A percentile compares a stretch with the other conserved stretches of the same genome.
Conservation (phyloP, 2,113 vertebrate genomes). For the Prunella fulvescens region DNA sequence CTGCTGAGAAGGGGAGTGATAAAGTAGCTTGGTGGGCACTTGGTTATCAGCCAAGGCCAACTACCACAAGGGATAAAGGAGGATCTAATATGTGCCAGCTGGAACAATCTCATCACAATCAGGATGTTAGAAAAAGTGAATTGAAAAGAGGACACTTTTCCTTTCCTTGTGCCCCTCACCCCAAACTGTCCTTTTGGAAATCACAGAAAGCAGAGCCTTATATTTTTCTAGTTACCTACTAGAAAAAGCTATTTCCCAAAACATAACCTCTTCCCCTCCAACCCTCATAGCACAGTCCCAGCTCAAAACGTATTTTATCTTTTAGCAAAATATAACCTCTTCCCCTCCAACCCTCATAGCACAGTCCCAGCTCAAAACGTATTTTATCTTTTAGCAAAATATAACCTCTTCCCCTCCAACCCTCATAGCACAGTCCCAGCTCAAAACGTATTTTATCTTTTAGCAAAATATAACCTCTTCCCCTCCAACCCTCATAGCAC, state of each 20-base stretch:
- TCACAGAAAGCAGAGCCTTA: background rate
- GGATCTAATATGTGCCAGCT: background rate
- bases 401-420: too few species aligned
- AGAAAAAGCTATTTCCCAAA: background rate
- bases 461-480: too few species aligned
- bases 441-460: too few species aligned
- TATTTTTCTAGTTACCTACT: background rate
- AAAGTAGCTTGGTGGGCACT: accelerated
- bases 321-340: too few species aligned
- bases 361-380: too few species aligned
- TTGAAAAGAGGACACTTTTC: background rate
- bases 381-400: too few species aligned
- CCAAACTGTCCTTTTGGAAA: background rate
- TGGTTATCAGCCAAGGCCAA: background rate
- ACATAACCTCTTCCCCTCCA: background rate
- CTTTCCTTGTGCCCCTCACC: background rate
- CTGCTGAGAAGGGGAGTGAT: background rate
- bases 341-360: too few species aligned
- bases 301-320: background rate
- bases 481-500: too few species aligned
- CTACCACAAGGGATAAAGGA: background rate
- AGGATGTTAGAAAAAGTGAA: background rate
- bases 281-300: background rate
- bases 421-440: too few species aligned
- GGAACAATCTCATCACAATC: background rate